A percentile compares a stretch with the other conserved stretches of the same genome.
These are phyloP conservation scores for Agonopterix arenella DNA, from an alignment of 2,888 invertebrate genomes.

Conservation along the genomic window DNA sequence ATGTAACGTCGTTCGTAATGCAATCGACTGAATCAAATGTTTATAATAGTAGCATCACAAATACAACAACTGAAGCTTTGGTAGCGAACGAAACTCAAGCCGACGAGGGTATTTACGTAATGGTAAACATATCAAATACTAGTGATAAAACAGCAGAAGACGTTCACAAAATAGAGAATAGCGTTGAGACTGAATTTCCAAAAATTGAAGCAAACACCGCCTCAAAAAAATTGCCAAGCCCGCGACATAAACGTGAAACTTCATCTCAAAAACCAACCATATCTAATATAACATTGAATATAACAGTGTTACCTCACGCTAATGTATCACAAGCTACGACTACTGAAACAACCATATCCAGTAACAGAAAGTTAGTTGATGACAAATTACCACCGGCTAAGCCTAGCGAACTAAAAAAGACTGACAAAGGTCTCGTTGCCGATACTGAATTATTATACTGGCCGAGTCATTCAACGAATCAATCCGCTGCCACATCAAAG, in stretches of 20 bases:
- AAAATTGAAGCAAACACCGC: conserved; percentile 25
- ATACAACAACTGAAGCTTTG: conserved; percentile 20
- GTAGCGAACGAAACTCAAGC: conserved; percentile 27
- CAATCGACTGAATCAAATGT: neutral
- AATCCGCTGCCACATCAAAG: conserved; percentile 20
- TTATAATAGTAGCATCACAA: conserved; percentile 6
- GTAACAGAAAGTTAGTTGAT: neutral
- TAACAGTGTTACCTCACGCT: neutral
- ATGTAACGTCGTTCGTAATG: conserved; percentile 10
- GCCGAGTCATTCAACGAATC: conserved; percentile 36
- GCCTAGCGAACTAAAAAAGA: conserved; percentile 21
- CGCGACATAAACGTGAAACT: conserved; percentile 38
- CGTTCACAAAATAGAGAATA: conserved; percentile 34
- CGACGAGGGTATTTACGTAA: conserved; percentile 35
- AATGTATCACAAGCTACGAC: neutral
- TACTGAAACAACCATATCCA: neutral
- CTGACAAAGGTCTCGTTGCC: conserved; percentile 30
- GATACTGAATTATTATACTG: conserved; percentile 54
- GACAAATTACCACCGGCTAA: neutral
- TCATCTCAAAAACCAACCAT: neutral
- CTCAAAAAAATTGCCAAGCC: conserved; percentile 19
- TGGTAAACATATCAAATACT: conserved; percentile 41
- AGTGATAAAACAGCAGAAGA: conserved; percentile 27
- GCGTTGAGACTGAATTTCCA: conserved; percentile 47
- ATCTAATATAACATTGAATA: neutral